A percentile compares a stretch with the other conserved stretches of the same genome.
phyloP scores from a whole-genome alignment of 2,888 invertebrate species.

The Seladonia tumulorum region DNA sequence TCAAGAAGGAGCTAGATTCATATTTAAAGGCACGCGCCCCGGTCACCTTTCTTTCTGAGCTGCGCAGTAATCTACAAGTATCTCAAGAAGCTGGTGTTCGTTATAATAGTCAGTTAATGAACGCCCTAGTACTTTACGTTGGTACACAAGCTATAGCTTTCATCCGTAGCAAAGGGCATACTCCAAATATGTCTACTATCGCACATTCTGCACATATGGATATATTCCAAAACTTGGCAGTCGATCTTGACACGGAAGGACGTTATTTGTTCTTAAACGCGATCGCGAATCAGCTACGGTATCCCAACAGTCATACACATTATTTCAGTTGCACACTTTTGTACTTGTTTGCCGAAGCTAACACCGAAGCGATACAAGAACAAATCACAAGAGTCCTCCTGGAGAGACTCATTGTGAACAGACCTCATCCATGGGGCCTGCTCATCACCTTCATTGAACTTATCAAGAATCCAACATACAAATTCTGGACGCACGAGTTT shows the following conservation, averaged over 20 bases:
- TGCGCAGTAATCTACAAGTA: conserved; percentile 94
- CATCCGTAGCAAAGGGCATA: conserved; percentile 95
- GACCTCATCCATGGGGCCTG: conserved; percentile 99
- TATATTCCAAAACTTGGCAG: conserved; percentile 99
- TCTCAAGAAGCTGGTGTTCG: conserved; percentile 94
- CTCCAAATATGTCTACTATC: conserved; percentile 98
- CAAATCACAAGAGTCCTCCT: conserved; percentile 98
- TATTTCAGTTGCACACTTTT: conserved; percentile 99
- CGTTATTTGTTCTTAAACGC: conserved; percentile 99
- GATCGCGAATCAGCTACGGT: conserved; percentile 98
- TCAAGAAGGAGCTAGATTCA: conserved; percentile 98
- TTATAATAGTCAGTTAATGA: conserved; percentile 98
- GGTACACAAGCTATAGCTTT: conserved; percentile 98
- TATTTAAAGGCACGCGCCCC: conserved; percentile 97
- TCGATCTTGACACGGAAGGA: conserved; percentile 99
- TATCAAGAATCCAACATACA: conserved; percentile 99
- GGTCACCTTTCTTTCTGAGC: conserved; percentile 97
- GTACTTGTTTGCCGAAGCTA: conserved; percentile 98
- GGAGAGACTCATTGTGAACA: conserved; percentile 98
- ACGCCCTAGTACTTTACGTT: conserved; percentile 98
- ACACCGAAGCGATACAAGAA: conserved; percentile 98
- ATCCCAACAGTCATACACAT: conserved; percentile 99
- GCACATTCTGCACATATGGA: conserved; percentile 99
- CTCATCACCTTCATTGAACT: conserved; percentile 99
- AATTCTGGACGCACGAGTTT: conserved; percentile 99